These are phyloP conservation scores for Bambusicola thoracicus DNA, from an alignment of 2,113 vertebrate genomes.

Conservation along the genomic window DNA sequence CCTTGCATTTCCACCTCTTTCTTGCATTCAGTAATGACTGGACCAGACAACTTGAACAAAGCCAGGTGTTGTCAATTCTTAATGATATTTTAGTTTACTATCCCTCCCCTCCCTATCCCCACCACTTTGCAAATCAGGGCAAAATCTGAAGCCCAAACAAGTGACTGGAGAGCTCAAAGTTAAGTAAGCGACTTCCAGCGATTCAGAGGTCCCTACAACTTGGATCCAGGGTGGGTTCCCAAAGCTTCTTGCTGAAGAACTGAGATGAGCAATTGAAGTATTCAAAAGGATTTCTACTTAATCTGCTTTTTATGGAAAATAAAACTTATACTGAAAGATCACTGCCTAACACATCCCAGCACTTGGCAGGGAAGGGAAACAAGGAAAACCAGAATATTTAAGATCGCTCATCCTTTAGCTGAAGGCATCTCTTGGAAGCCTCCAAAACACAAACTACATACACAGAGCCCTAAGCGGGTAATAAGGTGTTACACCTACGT, in stretches of 20 bases:
- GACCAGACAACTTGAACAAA: neutral
- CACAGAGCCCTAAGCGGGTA: rapidly evolving
- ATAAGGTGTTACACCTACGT: no score
- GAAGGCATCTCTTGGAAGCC: neutral
- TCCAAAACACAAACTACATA: neutral
- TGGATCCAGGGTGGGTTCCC: neutral
- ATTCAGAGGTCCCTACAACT: neutral
- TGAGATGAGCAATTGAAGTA: neutral
- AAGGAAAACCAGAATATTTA: neutral
- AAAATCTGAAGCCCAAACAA: neutral
- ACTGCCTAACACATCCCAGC: neutral
- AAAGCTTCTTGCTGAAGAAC: neutral
- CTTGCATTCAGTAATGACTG: neutral
- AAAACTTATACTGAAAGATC: neutral
- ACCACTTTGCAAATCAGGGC: neutral
- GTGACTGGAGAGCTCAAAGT: neutral
- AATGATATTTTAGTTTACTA: neutral
- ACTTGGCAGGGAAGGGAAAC: neutral
- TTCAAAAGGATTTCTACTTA: neutral
- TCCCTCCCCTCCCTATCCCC: neutral
- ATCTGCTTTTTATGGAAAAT: neutral
- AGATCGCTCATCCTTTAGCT: neutral
- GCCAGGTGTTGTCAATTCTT: neutral
- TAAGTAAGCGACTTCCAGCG: neutral
- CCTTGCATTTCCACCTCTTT: neutral